Percentiles rank a stretch among this genome's conserved stretches.
phyloP scores from a whole-genome alignment of 2,113 vertebrate species.

The Melanerpes formicivorus region DNA sequence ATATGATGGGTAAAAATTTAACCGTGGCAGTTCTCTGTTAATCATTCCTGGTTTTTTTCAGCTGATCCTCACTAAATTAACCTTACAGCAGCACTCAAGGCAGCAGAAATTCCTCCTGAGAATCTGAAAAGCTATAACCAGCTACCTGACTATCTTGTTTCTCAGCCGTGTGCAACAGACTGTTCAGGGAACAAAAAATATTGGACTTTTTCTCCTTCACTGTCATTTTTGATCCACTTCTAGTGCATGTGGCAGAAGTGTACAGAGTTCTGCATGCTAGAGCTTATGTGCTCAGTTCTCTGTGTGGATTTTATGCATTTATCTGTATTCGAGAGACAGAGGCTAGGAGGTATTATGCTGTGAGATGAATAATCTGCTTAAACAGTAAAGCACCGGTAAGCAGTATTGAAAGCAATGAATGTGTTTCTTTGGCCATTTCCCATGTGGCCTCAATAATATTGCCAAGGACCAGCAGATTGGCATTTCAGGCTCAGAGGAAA shows the following conservation, averaged over 20 bases:
- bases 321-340: slow-evolving; percentile 28
- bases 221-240: slow-evolving; percentile 17
- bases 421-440: slow-evolving; percentile 22
- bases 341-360: slow-evolving; percentile 18
- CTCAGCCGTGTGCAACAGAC: background rate
- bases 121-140: background rate
- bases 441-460: slow-evolving; percentile 16
- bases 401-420: background rate
- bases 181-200: background rate
- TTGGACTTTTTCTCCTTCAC: background rate
- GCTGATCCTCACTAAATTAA: slow-evolving; percentile 8
- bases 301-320: slow-evolving; percentile 38
- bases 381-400: slow-evolving; percentile 15
- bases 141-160: background rate
- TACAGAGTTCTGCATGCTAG: background rate
- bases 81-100: background rate
- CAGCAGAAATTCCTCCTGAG: background rate
- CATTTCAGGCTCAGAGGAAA: background rate
- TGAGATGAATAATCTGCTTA: slow-evolving; percentile 62
- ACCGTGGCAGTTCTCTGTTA: background rate
- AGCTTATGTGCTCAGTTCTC: background rate
- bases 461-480: background rate
- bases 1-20: background rate
- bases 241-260: background rate
- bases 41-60: slow-evolving; percentile 7